Evolutionary conservation across 2,113 vertebrate species (phyloP), one percentile per base, ranked within the genome.

Genomic region (Octodon degus): DNA sequence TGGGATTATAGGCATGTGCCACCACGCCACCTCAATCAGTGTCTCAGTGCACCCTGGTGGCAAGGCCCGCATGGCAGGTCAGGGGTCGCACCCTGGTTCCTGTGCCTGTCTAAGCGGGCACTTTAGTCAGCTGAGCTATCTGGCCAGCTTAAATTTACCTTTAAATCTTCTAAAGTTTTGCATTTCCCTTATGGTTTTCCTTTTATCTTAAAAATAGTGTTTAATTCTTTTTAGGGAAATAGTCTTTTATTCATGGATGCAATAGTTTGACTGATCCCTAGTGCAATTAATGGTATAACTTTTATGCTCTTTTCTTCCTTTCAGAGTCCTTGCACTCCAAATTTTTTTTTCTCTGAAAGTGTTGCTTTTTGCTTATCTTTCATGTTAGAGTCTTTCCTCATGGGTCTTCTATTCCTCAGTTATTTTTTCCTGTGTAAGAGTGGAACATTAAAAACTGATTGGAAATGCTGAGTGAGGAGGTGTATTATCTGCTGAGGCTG

Each of bases 331-430:
- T 96, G 77, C 60, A 83, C 25, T 92, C 50, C 27, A 86, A 53
- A 68, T 83, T 82, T 90, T 82, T 90, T 90, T n/a, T 82, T 79
- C 55, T 72, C 68, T 32, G 24, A 62, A 79, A 90, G 0, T 19
- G 14, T 60, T 55, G 3, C 53, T 60, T 72, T 85, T 5, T 95
- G 25, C 86, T 89, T 85, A 34, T 89, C 50, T 86, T 95, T 94
- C 32, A 58, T 90, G 24, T 86, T 58, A 47, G n/a, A 74, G 34
- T 30, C 60, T 87, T 90, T 91, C 9, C 76, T 94, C 79, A 32
- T 92, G 68, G 34, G 58, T 47, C 53, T 63, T 72, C 37, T 92
- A 27, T 92, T 93, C 72, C 70, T 95, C 89, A 63, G 16, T 84
- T 87, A 50, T 74, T 85, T 95, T 55, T 65, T 82, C 50, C 68